These are phyloP conservation scores for Herpailurus yagouaroundi DNA, from an alignment of 2,113 vertebrate species.

Conservation along the genomic window DNA sequence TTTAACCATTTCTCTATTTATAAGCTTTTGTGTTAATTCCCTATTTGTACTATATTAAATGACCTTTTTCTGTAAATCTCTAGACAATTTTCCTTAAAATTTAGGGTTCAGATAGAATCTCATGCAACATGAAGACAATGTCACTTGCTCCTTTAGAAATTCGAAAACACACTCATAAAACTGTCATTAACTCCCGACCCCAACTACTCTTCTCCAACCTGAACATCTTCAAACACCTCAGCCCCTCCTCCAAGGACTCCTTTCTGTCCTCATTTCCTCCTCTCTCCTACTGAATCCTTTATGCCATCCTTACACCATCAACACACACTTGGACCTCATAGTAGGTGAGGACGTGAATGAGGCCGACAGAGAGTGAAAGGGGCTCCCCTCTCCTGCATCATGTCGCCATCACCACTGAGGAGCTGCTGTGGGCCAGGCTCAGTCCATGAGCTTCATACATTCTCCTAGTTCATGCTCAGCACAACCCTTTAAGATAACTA, in stretches of 20 bases:
- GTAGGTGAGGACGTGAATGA: neutral
- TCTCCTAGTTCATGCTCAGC: neutral
- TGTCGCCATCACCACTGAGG: neutral
- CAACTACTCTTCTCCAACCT: neutral
- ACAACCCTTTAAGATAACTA: neutral
- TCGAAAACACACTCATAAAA: neutral
- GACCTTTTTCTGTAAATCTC: neutral
- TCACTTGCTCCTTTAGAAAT: neutral
- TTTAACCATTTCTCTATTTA: neutral
- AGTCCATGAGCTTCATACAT: neutral
- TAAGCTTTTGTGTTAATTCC: neutral
- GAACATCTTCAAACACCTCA: neutral
- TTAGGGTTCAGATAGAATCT: neutral
- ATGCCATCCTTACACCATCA: neutral
- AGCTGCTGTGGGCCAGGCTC: neutral
- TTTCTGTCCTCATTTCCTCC: neutral
- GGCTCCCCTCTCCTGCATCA: neutral
- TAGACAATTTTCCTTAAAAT: neutral
- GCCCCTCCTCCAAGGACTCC: neutral
- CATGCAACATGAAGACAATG: neutral
- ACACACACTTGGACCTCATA: neutral
- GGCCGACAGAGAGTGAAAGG: fast-evolving
- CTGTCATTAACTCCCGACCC: neutral
- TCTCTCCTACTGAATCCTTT: neutral
- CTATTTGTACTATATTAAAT: neutral